A percentile compares a stretch with the other conserved stretches of the same genome.
These are phyloP conservation scores for Pseudomyrmex concolor DNA, from an alignment of 1,140 invertebrate species.

Conservation along the genomic window DNA sequence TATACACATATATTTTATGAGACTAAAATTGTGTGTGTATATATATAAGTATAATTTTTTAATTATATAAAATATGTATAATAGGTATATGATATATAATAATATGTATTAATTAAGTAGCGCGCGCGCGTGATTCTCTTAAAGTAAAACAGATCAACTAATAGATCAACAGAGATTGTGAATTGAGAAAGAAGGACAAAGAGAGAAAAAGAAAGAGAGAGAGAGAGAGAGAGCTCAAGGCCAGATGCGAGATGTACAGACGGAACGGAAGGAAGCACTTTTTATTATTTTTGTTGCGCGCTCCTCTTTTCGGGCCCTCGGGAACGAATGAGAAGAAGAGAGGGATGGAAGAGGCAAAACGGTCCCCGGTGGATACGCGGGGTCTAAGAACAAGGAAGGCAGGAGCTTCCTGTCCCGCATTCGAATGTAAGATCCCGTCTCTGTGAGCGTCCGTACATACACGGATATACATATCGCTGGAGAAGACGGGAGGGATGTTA, in stretches of 20 bases:
- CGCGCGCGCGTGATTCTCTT: no score
- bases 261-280: slow-evolving; percentile 82
- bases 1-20: no score
- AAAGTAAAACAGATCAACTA: background rate
- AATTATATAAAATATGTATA: no score
- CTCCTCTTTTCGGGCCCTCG: slow-evolving; percentile 74
- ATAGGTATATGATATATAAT: no score
- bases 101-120: no score
- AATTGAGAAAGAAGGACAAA: background rate
- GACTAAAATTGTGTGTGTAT: no score
- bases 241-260: slow-evolving; percentile 75
- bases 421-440: slow-evolving; percentile 64
- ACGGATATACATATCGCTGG: background rate
- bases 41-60: no score
- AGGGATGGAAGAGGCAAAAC: slow-evolving; percentile 35
- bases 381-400: slow-evolving; percentile 58
- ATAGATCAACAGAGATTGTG: background rate
- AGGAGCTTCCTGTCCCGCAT: slow-evolving; percentile 71
- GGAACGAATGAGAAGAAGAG: slow-evolving; percentile 31
- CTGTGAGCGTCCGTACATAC: slow-evolving; percentile 16
- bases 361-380: slow-evolving; percentile 55
- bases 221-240: slow-evolving; percentile 36
- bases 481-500: background rate
- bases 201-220: background rate
- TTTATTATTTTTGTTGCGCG: slow-evolving; percentile 79